These are phyloP conservation scores for Thaumetopoea pityocampa DNA, from an alignment of 1,140 invertebrate species.

Conservation along the genomic window DNA sequence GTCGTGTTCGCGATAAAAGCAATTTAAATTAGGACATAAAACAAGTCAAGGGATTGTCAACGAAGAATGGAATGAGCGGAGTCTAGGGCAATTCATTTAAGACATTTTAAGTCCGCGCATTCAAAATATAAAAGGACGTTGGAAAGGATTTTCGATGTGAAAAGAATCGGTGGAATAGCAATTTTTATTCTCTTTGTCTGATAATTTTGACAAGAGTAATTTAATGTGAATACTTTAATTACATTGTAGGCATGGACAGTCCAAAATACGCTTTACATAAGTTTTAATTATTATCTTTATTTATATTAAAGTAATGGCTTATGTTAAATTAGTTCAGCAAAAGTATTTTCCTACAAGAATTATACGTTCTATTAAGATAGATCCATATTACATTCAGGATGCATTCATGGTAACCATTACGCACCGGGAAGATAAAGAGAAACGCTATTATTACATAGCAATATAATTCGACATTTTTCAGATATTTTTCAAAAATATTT, in stretches of 20 bases:
- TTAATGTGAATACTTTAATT: conserved; percentile 16
- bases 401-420: too few species aligned
- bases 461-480: too few species aligned
- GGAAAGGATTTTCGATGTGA: conserved; percentile 40
- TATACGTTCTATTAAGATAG: too few species aligned
- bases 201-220: conserved; percentile 11
- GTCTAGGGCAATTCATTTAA: conserved; percentile 50
- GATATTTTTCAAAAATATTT: too few species aligned
- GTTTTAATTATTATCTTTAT: too few species aligned
- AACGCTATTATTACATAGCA: too few species aligned
- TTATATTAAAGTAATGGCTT: too few species aligned
- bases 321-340: too few species aligned
- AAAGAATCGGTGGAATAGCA: conserved; percentile 34
- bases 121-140: conserved; percentile 38
- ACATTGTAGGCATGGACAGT: background rate
- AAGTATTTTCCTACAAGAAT: too few species aligned
- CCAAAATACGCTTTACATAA: too few species aligned
- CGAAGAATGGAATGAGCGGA: conserved; percentile 33
- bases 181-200: conserved; percentile 12
- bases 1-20: conserved; percentile 48
- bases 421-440: too few species aligned
- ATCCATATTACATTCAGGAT: too few species aligned
- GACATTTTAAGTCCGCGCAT: conserved; percentile 39
- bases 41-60: conserved; percentile 61
- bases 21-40: conserved; percentile 68